Evolutionary conservation across 2,113 vertebrate genomes (phyloP).

Genomic region (Misgurnus anguillicaudatus): DNA sequence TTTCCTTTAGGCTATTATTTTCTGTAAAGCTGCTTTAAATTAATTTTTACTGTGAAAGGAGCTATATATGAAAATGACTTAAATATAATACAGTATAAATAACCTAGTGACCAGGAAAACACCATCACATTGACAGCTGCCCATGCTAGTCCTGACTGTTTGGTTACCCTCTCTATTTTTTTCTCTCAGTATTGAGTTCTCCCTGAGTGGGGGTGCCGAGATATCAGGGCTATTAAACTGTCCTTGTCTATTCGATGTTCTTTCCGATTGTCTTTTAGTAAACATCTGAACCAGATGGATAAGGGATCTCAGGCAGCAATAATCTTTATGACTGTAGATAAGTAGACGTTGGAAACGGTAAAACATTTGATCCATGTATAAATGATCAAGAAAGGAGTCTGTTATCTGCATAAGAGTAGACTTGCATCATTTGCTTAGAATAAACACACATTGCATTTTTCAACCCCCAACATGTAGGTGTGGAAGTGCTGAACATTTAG

Average conservation of each 20-base stretch:
- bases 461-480: not conserved
- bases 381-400: not conserved
- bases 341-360: not conserved
- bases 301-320: not conserved
- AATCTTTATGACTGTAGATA: not conserved
- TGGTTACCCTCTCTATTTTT: constrained; percentile 20
- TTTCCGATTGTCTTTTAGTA: not conserved
- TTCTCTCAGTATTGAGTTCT: constrained; percentile 12
- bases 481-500: not conserved
- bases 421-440: constrained; percentile 1
- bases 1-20: not conserved
- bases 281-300: too few species aligned
- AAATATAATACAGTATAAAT: not conserved
- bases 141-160: constrained; percentile 1
- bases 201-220: constrained; percentile 39
- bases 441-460: not conserved
- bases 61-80: not conserved
- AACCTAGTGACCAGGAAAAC: not conserved
- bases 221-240: constrained; percentile 20
- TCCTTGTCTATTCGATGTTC: not conserved
- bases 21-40: constrained; percentile 9
- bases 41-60: not conserved
- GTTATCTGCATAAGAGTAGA: not conserved
- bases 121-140: constrained; percentile 3
- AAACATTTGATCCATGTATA: not conserved